Base-by-base conservation (phyloP, 1,140 invertebrate genomes). In the Zaprionus ornatus region DNA sequence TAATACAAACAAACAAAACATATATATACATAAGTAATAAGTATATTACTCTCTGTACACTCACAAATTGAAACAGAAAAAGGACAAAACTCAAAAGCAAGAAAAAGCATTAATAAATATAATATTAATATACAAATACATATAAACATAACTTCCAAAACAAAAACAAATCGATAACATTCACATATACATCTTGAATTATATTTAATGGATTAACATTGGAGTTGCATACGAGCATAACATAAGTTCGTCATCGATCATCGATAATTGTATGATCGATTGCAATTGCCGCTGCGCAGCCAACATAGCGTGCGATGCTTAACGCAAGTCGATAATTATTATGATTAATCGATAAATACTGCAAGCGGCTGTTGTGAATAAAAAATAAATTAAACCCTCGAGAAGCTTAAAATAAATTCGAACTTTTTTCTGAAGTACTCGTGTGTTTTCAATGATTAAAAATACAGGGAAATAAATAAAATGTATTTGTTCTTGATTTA, bases 1-100 rank as follows among this genome's bases (percentile, higher is more conserved):
- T 60, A 67, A 48, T 37, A 60, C 27, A 56, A 40, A 76, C 32
- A 61, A 37, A 27, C 12, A 56, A 12, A 32, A 62, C 32, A 61
- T 40, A 70, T 32, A 70, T 55, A 63, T 64, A 48, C 61, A 71
- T 64, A 55, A 64, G 25, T 62, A 63, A 64, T 64, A 64, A 71
- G 50, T 71, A 71, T 55, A 71, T 71, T 55, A 52, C 15, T 55
- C 59, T 70, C 59, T 68, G 45, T 50, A 57, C 27, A 71, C 50
- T 48, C 62, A 65, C 67, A 69, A 62, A 27, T 27, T 54, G 21
- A 23, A 55, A 70, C 40, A 61, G 50, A 40, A 54, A n/a, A 19
- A 23, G 52, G 25, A 55, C 21, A 70, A 70, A 60, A 70, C 68
- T 54, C 60, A 55, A 70, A 64, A 32, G 48, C 68, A 63, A 68